Base-by-base conservation (phyloP, 1,140 invertebrate genomes). In the Drosophila parabipectinata region DNA sequence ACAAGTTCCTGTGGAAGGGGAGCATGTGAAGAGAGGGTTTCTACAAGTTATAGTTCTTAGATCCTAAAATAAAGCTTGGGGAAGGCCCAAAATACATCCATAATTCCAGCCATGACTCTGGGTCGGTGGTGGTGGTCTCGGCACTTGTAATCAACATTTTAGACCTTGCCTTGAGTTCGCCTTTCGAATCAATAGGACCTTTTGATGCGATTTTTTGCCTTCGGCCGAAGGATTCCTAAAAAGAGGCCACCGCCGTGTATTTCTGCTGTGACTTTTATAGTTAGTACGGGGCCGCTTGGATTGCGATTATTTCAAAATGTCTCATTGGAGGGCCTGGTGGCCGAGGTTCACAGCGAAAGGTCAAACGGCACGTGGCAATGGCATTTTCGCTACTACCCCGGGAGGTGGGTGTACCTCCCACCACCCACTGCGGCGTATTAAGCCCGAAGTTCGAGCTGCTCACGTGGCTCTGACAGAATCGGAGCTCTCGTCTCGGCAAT, bases 321-420 rank as follows among this genome's bases (percentile, higher is more conserved):
- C 80, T 85, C 68, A 81, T 82, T 83, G 3, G 10, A 37, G 9
- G 12, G 34, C 72, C 6, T 18, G 18, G 18, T 18, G 18, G 18
- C 69, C 77, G 72, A 81, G 68, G 81, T 87, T 84, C 82, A 87
- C 87, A 77, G 77, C 77, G 62, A 72, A 84, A 84, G 81, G 81
- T 84, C 81, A 84, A 87, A 60, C 8, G 82, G 82, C 82, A 87
- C 82, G 81, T 84, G 81, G 81, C 82, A 84, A 77, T 87, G 48
- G 44, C 44, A 77, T 72, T 63, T 63, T 37, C 32, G 7, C 26
- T 45, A 10, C 54, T 18, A 47, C 21, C 21, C 21, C 21, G 2
- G 21, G 21, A 21, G 21, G 21, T 21, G 21, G 2, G 5, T 14
- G 6, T 21, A 5, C 18, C 12, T 14, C 8, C 14, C 41, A 14